phyloP scores from a whole-genome alignment of 2,797 vertebrate genomes.

The Pangasius macronema region DNA sequence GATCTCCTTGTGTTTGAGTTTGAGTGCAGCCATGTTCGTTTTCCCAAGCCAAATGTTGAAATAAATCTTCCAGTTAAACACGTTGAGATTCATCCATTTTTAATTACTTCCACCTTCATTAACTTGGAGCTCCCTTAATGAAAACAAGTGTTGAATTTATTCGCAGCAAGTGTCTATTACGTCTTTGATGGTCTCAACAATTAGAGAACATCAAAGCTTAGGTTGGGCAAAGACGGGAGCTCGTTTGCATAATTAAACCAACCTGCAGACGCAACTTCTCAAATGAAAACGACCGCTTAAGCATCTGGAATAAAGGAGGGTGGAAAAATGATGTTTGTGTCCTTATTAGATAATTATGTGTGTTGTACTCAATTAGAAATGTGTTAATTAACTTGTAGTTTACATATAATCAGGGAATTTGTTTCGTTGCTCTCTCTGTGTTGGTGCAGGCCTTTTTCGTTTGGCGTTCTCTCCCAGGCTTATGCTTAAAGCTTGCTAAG shows the following conservation, averaged over 20 bases:
- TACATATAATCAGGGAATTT: conserved; percentile 84
- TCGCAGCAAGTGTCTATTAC: conserved; percentile 89
- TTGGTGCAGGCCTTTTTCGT: conserved; percentile 41
- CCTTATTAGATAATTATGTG: conserved; percentile 90
- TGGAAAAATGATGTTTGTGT: conserved; percentile 90
- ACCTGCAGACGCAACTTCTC: conserved; percentile 88
- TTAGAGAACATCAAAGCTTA: conserved; percentile 94
- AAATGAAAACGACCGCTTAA: conserved; percentile 83
- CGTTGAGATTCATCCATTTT: conserved; percentile 90
- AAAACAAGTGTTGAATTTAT: conserved; percentile 90
- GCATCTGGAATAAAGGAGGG: conserved; percentile 69
- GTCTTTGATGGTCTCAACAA: conserved; percentile 95
- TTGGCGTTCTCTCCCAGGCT: conserved; percentile 28
- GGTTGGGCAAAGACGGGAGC: conserved; percentile 88
- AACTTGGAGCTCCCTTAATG: conserved; percentile 85
- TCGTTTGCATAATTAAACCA: conserved; percentile 96
- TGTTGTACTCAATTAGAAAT: conserved; percentile 91
- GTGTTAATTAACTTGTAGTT: conserved; percentile 90
- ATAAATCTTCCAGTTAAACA: conserved; percentile 89
- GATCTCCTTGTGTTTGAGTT: conserved; percentile 51
- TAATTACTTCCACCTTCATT: conserved; percentile 90
- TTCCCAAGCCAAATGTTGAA: conserved; percentile 88
- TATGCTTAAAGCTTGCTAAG: conserved; percentile 15
- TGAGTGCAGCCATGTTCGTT: conserved; percentile 62
- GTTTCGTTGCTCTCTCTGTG: conserved; percentile 54